Evolutionary conservation across 2,113 vertebrate genomes (phyloP), one percentile per base, ranked within the genome.

Genomic region (Crotalus helleri): DNA sequence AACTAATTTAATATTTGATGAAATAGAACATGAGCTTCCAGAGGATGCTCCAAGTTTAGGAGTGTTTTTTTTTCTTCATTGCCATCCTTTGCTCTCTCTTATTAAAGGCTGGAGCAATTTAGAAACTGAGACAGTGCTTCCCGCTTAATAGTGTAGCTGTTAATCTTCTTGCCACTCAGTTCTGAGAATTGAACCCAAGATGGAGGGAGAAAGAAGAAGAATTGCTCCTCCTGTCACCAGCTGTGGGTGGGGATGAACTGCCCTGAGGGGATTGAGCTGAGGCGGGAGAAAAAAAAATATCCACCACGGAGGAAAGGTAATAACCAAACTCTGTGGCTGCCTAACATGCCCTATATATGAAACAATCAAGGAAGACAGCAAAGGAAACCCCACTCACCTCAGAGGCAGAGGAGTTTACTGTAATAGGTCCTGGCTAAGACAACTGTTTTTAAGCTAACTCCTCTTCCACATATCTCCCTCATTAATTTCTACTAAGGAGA

Each of bases 281-380:
- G 93, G 49, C 8, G 0, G 49, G 93, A 8, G 0, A 96, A 96
- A 93, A 96, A 93, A 97, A 96, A 61, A 69, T 69, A 97, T 93
- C 96, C 96, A 96, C 96, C 85, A 15, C 96, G 92, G 96, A 98
- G 97, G 96, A 98, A 98, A 98, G 98, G 97, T 97, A 98, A 98
- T 98, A 98, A 98, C 97, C 97, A 97, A 96, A 98, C 97, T 97
- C 97, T 97, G 97, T 97, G 95, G 97, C 97, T 98, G 97, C 98
- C 98, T 97, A 98, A 97, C 97, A 97, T 98, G 97, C 97, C 96
- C 96, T 97, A 98, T 97, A 98, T 98, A 98, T 98, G 98, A 98
- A 98, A 98, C 97, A 98, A 98, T 98, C 98, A 97, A 97, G 96
- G 95, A 97, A 97, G 97, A 97, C 97, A 97, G 97, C 97, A 98